Evolutionary conservation across 2,797 vertebrate species (phyloP).

Genomic region (Macropus fuliginosus): DNA sequence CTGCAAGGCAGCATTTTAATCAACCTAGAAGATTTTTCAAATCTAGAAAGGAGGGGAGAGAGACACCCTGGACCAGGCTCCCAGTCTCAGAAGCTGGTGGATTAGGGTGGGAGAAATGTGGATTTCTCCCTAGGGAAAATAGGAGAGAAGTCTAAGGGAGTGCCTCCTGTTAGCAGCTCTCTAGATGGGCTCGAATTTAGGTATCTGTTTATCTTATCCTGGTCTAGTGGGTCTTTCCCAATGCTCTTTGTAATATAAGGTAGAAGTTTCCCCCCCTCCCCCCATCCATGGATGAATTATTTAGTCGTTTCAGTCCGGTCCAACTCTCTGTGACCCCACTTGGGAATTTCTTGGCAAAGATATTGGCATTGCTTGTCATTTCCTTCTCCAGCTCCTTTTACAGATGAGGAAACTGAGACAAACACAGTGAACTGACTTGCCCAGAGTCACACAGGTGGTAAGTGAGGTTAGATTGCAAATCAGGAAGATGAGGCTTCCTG

Average conservation of each 20-base stretch:
- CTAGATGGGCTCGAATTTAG: not conserved
- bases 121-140: too few relatives aligned
- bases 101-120: too few relatives aligned
- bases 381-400: not conserved
- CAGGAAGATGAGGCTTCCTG: not conserved
- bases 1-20: conserved; percentile 8
- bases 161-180: conserved; percentile 14
- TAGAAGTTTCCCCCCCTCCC: conserved; percentile 27
- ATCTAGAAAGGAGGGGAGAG: conserved; percentile 50
- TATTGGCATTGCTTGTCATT: not conserved
- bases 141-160: conserved; percentile 41
- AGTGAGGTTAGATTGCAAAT: not conserved
- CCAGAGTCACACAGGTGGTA: not conserved
- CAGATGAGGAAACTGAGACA: not conserved
- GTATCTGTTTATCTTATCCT: conserved; percentile 45
- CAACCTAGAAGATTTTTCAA: conserved; percentile 17
- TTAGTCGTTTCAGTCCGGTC: accelerated
- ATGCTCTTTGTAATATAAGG: not conserved
- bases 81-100: conserved; percentile 37
- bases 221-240: conserved; percentile 17
- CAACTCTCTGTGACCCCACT: not conserved
- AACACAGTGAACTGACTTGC: not conserved
- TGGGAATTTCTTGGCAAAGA: not conserved
- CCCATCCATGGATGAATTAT: not conserved
- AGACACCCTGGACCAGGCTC: conserved; percentile 3